Evolutionary conservation across 2,797 vertebrate genomes (phyloP).

Genomic region (Tarsius wallacei): DNA sequence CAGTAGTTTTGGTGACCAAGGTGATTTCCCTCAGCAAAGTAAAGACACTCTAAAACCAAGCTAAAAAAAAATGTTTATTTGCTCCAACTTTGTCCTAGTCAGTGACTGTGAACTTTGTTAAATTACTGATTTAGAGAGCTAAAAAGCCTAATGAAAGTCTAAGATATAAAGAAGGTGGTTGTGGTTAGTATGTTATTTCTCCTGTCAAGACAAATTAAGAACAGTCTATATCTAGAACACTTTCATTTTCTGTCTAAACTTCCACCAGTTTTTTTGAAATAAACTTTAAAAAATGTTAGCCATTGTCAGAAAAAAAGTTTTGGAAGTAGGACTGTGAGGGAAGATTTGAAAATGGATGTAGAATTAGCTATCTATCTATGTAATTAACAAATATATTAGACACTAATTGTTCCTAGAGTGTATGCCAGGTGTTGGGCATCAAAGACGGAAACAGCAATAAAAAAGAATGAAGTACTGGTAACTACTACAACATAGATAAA

Average conservation of each 20-base stretch:
- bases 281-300: background rate
- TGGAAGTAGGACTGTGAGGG: background rate
- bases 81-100: background rate
- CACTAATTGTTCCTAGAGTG: background rate
- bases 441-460: background rate
- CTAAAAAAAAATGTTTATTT: background rate
- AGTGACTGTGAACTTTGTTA: constrained; percentile 43
- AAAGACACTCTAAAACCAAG: constrained; percentile 30
- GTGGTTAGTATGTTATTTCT: background rate
- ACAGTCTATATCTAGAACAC: constrained; percentile 16
- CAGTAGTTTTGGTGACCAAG: background rate
- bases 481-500: background rate
- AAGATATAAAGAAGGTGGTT: background rate
- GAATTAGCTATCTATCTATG: background rate
- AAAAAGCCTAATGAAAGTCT: background rate
- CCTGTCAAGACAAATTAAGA: constrained; percentile 29
- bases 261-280: constrained; percentile 40
- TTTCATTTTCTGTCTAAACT: constrained; percentile 7
- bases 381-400: background rate
- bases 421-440: background rate
- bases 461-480: constrained; percentile 4
- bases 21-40: background rate
- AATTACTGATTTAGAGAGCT: background rate
- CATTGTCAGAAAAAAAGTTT: background rate
- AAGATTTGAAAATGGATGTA: constrained; percentile 48